These are phyloP conservation scores for Rachycentron canadum DNA, from an alignment of 2,797 vertebrate genomes.

Conservation along the genomic window DNA sequence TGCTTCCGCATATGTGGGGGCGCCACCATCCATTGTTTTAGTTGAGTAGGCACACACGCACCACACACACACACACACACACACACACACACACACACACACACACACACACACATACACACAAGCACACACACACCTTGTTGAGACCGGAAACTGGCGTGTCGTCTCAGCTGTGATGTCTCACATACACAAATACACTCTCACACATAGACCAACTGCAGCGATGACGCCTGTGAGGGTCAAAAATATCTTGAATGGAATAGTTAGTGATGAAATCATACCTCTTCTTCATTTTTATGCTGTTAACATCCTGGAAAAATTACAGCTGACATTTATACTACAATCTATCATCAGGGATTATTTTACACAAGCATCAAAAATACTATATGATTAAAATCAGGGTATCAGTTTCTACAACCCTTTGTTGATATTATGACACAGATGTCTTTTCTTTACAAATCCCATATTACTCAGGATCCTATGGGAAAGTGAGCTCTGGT, in stretches of 20 bases:
- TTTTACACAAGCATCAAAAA: slow-evolving; percentile 1
- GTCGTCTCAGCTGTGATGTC: slow-evolving; percentile 75
- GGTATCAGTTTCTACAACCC: not conserved
- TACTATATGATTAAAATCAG: not conserved
- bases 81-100: slow-evolving; percentile 18
- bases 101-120: slow-evolving; percentile 28
- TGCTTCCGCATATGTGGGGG: slow-evolving; percentile 60
- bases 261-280: slow-evolving; percentile 51
- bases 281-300: slow-evolving; percentile 37
- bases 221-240: slow-evolving; percentile 70
- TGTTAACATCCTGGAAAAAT: slow-evolving; percentile 37
- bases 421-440: not conserved
- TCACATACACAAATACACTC: slow-evolving; percentile 70
- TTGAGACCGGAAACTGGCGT: slow-evolving; percentile 63
- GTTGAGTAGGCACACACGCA: slow-evolving; percentile 26
- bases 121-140: slow-evolving; percentile 24
- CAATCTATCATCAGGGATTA: slow-evolving; percentile 18
- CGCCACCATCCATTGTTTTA: slow-evolving; percentile 69
- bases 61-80: slow-evolving; percentile 31
- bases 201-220: slow-evolving; percentile 70
- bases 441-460: slow-evolving; percentile 5
- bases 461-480: slow-evolving; percentile 53
- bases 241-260: slow-evolving; percentile 73
- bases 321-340: slow-evolving; percentile 10
- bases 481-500: slow-evolving; percentile 18